phyloP scores from a whole-genome alignment of 2,888 invertebrate species.

The Holacanthella duospinosa region DNA sequence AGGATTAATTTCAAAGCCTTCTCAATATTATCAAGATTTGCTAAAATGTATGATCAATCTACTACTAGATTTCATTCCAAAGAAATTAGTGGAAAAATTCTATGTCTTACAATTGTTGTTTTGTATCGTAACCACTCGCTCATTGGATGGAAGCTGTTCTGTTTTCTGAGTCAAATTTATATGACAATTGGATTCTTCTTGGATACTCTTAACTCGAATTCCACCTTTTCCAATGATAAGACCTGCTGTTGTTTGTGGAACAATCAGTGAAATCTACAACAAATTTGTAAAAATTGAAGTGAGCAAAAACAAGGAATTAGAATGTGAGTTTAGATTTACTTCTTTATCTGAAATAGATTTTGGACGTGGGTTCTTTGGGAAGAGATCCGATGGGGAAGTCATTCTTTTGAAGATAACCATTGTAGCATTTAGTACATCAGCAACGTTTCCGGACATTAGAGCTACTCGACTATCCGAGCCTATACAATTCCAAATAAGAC shows the following conservation, averaged over 20 bases:
- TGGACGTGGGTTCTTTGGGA: conserved; percentile 36
- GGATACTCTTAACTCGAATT: conserved; percentile 35
- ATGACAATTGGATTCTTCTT: conserved; percentile 36
- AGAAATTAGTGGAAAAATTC: not conserved
- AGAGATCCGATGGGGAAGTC: conserved; percentile 36
- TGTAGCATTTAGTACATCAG: conserved; percentile 31
- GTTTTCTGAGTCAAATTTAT: conserved; percentile 37
- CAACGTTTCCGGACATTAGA: conserved; percentile 36
- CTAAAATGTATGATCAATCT: conserved; percentile 19
- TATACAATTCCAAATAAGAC: not conserved
- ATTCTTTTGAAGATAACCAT: conserved; percentile 38
- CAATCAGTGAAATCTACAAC: conserved; percentile 34
- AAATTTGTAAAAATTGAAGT: not conserved
- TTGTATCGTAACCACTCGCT: conserved; percentile 37
- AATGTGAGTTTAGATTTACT: conserved; percentile 13
- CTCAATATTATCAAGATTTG: conserved; percentile 34
- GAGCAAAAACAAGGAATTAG: not conserved
- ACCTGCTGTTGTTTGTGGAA: conserved; percentile 36
- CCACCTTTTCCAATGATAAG: conserved; percentile 37
- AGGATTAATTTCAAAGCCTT: conserved; percentile 34
- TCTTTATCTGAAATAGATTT: conserved; percentile 37
- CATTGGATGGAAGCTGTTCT: conserved; percentile 36
- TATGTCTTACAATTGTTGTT: conserved; percentile 34
- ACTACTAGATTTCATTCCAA: not conserved
- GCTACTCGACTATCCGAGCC: conserved; percentile 34